Evolutionary conservation across 2,888 invertebrate species (phyloP), one percentile per base, ranked within the genome.

Genomic region (Oithona nana): DNA sequence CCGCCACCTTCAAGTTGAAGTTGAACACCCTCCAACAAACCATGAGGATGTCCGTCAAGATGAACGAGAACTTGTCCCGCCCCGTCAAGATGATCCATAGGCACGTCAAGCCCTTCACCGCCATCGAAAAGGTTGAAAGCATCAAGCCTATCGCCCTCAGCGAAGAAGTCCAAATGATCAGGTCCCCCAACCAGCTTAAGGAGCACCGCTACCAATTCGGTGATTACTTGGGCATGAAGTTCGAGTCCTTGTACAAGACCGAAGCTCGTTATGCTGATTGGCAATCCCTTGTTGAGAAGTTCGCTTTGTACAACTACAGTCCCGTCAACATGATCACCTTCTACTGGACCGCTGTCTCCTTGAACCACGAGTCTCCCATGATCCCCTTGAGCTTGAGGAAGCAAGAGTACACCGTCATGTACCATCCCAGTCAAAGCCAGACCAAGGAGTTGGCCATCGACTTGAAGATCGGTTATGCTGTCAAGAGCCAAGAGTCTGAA

Each of bases 281-380:
- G 22, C 31, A 52, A 11, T 55, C 28, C 1, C 13, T 56, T 31
- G 31, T 56, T 20, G 31, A 56, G 20, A 39, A 29, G 48, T n/a
- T 39, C 13, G 20, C 20, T 13, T n/a, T 57, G 31, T 62, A 31
- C 49, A 62, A 62, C 31, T 31, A 56, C 26, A 62, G 31, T 39
- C 62, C 62, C 22, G 4, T 62, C n/a, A 62, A 62, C 39, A 39
- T 62, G 56, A 28, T 56, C 8, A 20, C 28, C 1, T 62, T 62
- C 48, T 22, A 13, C 55, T 62, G 52, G 39, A 28, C 56, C n/a
- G n/a, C 16, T 26, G n/a, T 22, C 31, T n/a, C 56, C 30, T n/a
- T 62, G 8, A 31, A 28, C 48, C n/a, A 22, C n/a, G 28, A 56
- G 13, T 55, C 28, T 3, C 56, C 62, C 20, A 39, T 48, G 6